A percentile compares a stretch with the other conserved stretches of the same genome.
Conservation (phyloP, 23 tunicate genomes). For the Pegea sp. region DNA sequence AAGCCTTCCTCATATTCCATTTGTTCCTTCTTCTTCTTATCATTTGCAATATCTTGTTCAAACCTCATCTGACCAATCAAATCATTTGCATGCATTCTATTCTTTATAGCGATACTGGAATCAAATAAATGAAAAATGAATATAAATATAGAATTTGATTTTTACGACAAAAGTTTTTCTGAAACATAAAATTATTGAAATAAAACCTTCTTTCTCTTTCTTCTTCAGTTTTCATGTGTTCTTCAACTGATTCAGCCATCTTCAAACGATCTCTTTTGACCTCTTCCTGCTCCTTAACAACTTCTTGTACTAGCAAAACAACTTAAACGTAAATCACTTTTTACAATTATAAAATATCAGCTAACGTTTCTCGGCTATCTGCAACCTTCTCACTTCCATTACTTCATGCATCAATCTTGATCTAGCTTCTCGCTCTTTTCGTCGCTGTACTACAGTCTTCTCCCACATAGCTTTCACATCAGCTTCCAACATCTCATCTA, state of each 20-base stretch:
- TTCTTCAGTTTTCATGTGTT: conserved; percentile 63
- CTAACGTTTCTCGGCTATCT: conserved; percentile 74
- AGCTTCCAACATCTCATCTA: conserved; percentile 52
- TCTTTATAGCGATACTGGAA: neutral
- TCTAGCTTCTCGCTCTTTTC: conserved; percentile 70
- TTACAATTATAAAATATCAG: neutral
- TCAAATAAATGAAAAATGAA: neutral
- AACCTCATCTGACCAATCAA: neutral
- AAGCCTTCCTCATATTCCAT: neutral
- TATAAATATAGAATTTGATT: too few species aligned
- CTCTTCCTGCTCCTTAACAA: conserved; percentile 29
- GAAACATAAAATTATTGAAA: neutral
- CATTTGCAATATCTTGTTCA: neutral
- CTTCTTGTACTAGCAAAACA: conserved; percentile 10
- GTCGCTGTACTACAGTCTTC: conserved; percentile 65
- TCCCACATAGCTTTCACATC: conserved; percentile 83
- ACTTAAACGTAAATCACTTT: neutral
- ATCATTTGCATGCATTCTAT: neutral
- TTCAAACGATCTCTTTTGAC: conserved; percentile 50
- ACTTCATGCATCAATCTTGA: conserved; percentile 70
- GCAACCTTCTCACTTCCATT: conserved; percentile 77
- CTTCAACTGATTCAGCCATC: conserved; percentile 37
- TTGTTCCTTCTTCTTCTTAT: neutral
- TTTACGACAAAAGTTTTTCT: neutral
- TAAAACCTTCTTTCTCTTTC: conserved; percentile 48